phyloP scores from a whole-genome alignment of 2,797 vertebrate species.

The Pristis pectinata region DNA sequence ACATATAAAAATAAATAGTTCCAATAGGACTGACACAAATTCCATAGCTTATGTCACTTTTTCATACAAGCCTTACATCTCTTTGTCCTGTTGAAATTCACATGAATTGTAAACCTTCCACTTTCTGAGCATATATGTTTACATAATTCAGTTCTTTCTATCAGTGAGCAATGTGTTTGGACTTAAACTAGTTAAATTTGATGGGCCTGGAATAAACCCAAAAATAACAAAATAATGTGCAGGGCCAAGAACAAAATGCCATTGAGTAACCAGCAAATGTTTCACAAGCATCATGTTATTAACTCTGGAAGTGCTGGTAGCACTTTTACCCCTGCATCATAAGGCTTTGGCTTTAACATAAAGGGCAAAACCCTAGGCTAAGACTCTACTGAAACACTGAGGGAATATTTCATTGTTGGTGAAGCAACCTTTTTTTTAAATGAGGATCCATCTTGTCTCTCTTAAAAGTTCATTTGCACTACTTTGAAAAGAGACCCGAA shows the following conservation, averaged over 20 bases:
- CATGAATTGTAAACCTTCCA: not conserved
- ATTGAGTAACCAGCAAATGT: not conserved
- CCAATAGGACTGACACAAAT: not conserved
- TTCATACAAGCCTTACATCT: not conserved
- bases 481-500: no score
- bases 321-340: no score
- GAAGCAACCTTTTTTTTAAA: no score
- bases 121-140: not conserved
- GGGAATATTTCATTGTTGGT: no score
- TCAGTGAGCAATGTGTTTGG: not conserved
- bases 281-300: no score
- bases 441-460: no score
- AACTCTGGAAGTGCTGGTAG: no score
- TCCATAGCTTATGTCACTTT: not conserved
- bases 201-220: not conserved
- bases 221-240: not conserved
- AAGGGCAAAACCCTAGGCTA: no score
- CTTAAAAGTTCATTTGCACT: no score
- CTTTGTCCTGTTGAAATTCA: not conserved
- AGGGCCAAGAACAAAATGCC: not conserved
- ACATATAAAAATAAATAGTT: not conserved
- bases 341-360: no score
- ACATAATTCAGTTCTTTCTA: not conserved
- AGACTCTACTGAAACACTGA: no score
- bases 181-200: not conserved